Evolutionary conservation across 1,140 invertebrate genomes (phyloP).

Genomic region (Wiebesia pumilae): DNA sequence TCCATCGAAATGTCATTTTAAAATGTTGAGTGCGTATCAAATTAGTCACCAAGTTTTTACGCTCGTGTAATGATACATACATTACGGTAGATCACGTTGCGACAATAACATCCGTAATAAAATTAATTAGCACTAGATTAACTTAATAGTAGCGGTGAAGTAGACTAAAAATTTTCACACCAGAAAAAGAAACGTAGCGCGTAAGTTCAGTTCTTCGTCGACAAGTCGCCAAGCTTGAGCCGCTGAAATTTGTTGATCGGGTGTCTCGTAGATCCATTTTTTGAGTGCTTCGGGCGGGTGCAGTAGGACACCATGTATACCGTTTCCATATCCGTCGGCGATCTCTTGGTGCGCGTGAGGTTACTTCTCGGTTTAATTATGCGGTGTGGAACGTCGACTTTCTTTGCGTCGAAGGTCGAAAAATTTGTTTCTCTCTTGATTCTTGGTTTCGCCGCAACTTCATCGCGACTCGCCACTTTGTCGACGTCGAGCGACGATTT

Average conservation of each 20-base stretch:
- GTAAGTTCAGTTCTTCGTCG: not conserved
- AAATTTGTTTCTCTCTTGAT: not conserved
- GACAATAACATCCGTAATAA: no score
- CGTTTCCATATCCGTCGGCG: conserved; percentile 13
- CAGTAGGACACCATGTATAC: conserved; percentile 32
- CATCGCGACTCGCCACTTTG: not conserved
- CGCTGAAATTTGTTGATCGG: not conserved
- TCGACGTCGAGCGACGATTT: not conserved
- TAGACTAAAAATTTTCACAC: not conserved
- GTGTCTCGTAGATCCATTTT: not conserved
- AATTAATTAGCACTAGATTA: no score
- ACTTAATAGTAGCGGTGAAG: not conserved
- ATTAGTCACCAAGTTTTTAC: no score
- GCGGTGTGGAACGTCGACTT: not conserved
- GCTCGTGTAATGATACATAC: no score
- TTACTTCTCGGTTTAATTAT: conserved; percentile 16
- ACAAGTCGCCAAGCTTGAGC: not conserved
- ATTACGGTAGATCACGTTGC: no score
- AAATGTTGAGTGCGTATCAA: no score
- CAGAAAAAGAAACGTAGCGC: not conserved
- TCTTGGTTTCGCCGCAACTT: not conserved
- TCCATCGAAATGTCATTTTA: no score
- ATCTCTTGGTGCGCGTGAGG: not conserved
- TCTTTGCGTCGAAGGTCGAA: not conserved
- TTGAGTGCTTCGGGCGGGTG: not conserved